A percentile compares a stretch with the other conserved stretches of the same genome.
phyloP scores from a whole-genome alignment of 2,888 invertebrate species.

The Rhagonycha fulva region DNA sequence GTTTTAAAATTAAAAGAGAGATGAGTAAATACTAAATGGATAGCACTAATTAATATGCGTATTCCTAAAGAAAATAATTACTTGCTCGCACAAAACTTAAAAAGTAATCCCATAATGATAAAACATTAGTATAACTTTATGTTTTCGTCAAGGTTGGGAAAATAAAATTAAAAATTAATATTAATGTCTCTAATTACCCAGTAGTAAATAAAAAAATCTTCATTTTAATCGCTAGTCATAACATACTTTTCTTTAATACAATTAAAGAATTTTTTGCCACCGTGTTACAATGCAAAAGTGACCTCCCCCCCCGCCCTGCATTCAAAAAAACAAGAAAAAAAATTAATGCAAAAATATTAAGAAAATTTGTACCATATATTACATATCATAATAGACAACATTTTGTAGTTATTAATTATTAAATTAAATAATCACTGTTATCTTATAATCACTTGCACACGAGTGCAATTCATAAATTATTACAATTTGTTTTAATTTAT shows the following conservation, averaged over 20 bases:
- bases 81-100: not conserved
- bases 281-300: not conserved
- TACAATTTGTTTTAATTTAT: conserved; percentile 3
- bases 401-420: not conserved
- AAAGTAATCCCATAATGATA: not conserved
- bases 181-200: not conserved
- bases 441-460: not conserved
- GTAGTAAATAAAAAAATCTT: not conserved
- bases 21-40: not conserved
- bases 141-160: not conserved
- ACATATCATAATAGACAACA: not conserved
- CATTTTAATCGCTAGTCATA: not conserved
- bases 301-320: too few species aligned
- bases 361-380: not conserved
- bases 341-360: not conserved
- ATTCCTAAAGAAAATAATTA: not conserved
- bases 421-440: not conserved
- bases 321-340: not conserved
- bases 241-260: not conserved
- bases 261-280: not conserved
- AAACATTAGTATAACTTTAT: not conserved
- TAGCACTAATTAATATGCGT: not conserved
- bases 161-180: not conserved
- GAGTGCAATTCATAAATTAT: conserved; percentile 1
- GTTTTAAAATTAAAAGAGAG: not conserved